Evolutionary conservation across 2,888 invertebrate species (phyloP), one percentile per base, ranked within the genome.

Genomic region (Allophyes oxyacanthae): DNA sequence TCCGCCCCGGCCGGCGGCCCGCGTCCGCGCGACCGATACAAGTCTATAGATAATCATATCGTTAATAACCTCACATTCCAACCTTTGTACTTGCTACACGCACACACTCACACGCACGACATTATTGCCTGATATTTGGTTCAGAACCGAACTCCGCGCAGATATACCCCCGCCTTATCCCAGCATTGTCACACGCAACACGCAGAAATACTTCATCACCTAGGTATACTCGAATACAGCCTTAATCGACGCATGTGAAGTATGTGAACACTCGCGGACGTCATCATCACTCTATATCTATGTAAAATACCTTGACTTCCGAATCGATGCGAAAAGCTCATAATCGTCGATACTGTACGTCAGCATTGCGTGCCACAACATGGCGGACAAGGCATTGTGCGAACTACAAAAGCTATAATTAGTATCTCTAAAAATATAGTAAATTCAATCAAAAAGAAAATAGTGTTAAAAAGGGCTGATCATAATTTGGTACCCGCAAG

Each of bases 21-120:
- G 54, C 59, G 53, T 69, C 62, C 63, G 77, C 65, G 73, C 72
- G 77, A 69, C 76, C 76, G 73, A 69, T 81, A 81, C 77, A 76
- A 67, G 71, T 71, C 74, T 77, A 64, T 61, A 64, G 40, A 61
- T 64, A 58, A 45, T 55, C 58, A 51, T 69, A 72, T 68, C 64
- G 54, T 68, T 64, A 72, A 59, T 68, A 64, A 72, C 72, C 78
- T 61, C 72, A 75, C 72, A 62, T 60, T 71, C 77, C 67, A 61
- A 64, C 77, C 77, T 87, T 87, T 86, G 86, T 87, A 88, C 88
- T 87, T 85, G 72, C 80, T 82, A 80, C 82, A 77, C 70, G 72
- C 79, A 76, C 76, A 52, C 78, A 45, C 74, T 65, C 76, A 74
- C 68, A 75, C 81, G 20, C 20, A 20, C 20, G 20, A 75, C 75